phyloP scores from a whole-genome alignment of 1,140 invertebrate species.

The Ceratoteleas bidentatus region DNA sequence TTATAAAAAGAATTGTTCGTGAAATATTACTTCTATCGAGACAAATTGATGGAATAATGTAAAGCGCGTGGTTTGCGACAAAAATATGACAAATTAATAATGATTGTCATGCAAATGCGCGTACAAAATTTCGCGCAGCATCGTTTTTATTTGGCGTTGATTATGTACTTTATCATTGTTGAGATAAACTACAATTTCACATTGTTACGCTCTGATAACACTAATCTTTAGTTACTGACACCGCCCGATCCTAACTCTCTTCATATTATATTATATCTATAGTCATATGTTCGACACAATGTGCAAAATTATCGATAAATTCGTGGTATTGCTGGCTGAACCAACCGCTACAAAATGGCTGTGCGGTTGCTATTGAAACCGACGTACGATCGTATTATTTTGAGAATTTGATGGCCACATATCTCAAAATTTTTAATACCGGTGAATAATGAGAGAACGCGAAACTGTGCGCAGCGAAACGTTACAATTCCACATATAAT shows the following conservation, averaged over 20 bases:
- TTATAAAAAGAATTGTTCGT: too few relatives aligned
- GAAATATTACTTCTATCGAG: too few relatives aligned
- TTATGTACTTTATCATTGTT: constrained; percentile 42
- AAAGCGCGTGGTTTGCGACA: too few relatives aligned
- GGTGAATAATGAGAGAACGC: constrained; percentile 22
- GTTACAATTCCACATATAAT: too few relatives aligned
- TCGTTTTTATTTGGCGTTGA: constrained; percentile 19
- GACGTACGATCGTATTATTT: constrained; percentile 58
- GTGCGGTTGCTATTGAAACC: constrained; percentile 64
- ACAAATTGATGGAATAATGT: too few relatives aligned
- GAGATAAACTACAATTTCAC: constrained; percentile 53
- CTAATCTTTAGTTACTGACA: constrained; percentile 61
- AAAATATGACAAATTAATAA: background rate
- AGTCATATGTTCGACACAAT: constrained; percentile 62
- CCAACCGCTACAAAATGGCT: constrained; percentile 59
- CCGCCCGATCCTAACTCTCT: constrained; percentile 51
- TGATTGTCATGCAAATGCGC: constrained; percentile 1
- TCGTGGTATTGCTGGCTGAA: constrained; percentile 62
- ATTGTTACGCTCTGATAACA: constrained; percentile 60
- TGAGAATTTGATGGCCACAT: constrained; percentile 60
- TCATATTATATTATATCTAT: constrained; percentile 62
- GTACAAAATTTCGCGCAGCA: background rate
- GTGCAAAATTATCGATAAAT: constrained; percentile 68
- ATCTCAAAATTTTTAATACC: constrained; percentile 55
- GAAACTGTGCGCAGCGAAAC: too few relatives aligned